These are phyloP conservation scores for Phrynosoma platyrhinos DNA, from an alignment of 2,113 vertebrate genomes.

Conservation along the genomic window DNA sequence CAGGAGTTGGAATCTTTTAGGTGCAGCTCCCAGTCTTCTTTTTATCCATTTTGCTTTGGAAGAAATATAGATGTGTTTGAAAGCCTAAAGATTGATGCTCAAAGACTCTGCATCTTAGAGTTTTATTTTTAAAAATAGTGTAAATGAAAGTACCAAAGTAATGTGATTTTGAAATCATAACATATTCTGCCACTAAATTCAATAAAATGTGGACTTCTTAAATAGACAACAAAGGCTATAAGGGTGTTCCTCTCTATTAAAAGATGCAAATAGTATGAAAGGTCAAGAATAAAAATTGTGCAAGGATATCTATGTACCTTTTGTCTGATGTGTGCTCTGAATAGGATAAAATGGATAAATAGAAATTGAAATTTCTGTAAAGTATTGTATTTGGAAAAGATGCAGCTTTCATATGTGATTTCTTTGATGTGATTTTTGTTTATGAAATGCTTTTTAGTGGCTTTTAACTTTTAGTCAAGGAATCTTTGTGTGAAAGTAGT, in stretches of 20 bases:
- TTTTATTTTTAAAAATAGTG: too few species aligned
- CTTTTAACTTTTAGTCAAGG: constrained; percentile 4
- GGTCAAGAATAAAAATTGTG: constrained; percentile 13
- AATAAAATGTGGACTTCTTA: background rate
- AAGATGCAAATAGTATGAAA: constrained; percentile 2
- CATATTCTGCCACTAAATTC: constrained; percentile 4
- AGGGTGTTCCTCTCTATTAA: constrained; percentile 3
- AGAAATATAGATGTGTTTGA: background rate
- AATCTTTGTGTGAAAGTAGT: background rate
- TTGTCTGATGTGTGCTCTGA: background rate
- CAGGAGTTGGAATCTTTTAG: constrained; percentile 38
- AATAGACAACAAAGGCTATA: background rate
- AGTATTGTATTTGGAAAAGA: background rate
- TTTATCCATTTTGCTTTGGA: background rate
- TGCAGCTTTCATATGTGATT: constrained; percentile 11
- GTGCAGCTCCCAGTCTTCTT: constrained; percentile 20
- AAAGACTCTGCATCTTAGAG: background rate
- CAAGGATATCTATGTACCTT: background rate
- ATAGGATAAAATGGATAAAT: constrained; percentile 9
- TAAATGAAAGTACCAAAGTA: background rate
- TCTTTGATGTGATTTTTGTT: background rate
- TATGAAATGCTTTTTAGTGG: constrained; percentile 6
- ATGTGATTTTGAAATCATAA: background rate
- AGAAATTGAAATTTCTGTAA: constrained; percentile 7
- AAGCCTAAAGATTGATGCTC: background rate